These are phyloP conservation scores for Poliocrania exsul DNA, from an alignment of 2,797 vertebrate species.

Conservation along the genomic window DNA sequence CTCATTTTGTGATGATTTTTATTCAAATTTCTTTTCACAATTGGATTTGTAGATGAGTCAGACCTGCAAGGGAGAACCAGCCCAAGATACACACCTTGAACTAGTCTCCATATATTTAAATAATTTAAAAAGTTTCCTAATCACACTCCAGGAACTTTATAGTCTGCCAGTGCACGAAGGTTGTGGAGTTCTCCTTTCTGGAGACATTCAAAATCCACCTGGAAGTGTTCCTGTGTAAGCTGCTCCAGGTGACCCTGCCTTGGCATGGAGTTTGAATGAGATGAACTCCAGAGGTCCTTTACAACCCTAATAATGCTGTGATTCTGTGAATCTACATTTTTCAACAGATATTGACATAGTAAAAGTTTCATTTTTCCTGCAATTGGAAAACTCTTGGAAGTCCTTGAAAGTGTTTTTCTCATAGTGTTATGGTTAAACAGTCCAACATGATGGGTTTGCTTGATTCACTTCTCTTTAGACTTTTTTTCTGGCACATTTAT, in stretches of 20 bases:
- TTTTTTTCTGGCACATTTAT: neutral
- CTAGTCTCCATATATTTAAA: neutral
- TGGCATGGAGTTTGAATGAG: neutral
- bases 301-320: neutral
- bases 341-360: neutral
- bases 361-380: neutral
- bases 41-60: neutral
- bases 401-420: neutral
- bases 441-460: neutral
- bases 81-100: neutral
- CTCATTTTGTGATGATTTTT: neutral
- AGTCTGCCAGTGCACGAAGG: neutral
- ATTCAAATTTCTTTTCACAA: neutral
- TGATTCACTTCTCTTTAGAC: neutral
- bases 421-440: neutral
- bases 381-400: neutral
- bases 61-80: neutral
- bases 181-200: neutral
- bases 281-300: neutral
- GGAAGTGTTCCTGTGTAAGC: neutral
- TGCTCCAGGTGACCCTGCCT: neutral
- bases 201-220: neutral
- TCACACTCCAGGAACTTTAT: neutral
- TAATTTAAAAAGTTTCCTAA: neutral
- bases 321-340: neutral